A percentile compares a stretch with the other conserved stretches of the same genome.
phyloP scores from a whole-genome alignment of 2,888 invertebrate species.

The Luffia ferchaultella region DNA sequence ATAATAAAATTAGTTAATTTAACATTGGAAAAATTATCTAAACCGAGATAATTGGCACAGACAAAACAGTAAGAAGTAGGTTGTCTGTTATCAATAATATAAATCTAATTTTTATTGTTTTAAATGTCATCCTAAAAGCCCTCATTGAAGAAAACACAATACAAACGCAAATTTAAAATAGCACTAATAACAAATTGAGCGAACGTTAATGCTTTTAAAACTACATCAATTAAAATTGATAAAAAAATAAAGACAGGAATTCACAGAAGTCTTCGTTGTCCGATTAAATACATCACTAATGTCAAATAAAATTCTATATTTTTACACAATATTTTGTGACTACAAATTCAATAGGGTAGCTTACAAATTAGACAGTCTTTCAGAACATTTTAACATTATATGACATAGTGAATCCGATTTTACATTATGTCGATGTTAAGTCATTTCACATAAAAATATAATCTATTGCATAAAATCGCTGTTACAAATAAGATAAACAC shows the following conservation, averaged over 20 bases:
- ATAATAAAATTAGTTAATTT: too few relatives aligned
- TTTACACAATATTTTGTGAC: slow-evolving; percentile 57
- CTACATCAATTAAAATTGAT: neutral
- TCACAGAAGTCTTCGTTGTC: slow-evolving; percentile 59
- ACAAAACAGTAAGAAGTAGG: too few relatives aligned
- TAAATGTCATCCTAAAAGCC: too few relatives aligned
- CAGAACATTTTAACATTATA: slow-evolving; percentile 46
- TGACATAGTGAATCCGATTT: too few relatives aligned
- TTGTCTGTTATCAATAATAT: too few relatives aligned
- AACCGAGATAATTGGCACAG: too few relatives aligned
- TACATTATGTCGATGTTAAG: too few relatives aligned
- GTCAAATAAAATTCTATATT: neutral
- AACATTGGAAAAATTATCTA: too few relatives aligned
- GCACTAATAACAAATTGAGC: neutral
- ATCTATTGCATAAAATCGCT: too few relatives aligned
- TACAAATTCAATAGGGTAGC: slow-evolving; percentile 54
- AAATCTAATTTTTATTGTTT: too few relatives aligned
- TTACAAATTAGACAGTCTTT: slow-evolving; percentile 62
- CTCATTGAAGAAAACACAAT: too few relatives aligned
- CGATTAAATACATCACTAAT: slow-evolving; percentile 12
- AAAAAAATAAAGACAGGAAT: slow-evolving; percentile 12
- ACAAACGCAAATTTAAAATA: neutral
- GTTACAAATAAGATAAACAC: neutral
- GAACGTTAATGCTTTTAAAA: too few relatives aligned
- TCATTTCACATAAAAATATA: neutral